A percentile compares a stretch with the other conserved stretches of the same genome.
These are phyloP conservation scores for Euzophera pinguis DNA, from an alignment of 2,888 invertebrate species.

Conservation along the genomic window DNA sequence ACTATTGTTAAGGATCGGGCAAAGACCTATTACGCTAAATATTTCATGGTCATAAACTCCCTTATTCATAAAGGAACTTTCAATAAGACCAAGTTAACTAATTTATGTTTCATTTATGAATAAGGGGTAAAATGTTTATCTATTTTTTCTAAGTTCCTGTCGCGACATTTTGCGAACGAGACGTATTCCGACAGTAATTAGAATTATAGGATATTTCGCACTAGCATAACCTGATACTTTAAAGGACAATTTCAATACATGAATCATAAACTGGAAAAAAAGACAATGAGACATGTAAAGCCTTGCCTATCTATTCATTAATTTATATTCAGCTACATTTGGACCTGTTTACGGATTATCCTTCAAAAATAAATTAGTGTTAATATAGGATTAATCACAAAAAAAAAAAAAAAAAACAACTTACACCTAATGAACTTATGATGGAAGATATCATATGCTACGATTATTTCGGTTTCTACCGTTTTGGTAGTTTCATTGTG, in stretches of 20 bases:
- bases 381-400: conserved; percentile 29
- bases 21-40: too few species aligned
- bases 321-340: not conserved
- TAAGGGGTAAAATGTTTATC: too few species aligned
- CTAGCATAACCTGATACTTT: not conserved
- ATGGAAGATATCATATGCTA: conserved; percentile 54
- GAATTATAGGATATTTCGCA: too few species aligned
- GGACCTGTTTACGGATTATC: not conserved
- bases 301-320: not conserved
- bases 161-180: too few species aligned
- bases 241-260: not conserved
- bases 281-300: too few species aligned
- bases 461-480: conserved; percentile 49
- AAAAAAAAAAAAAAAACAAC: conserved; percentile 40
- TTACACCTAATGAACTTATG: conserved; percentile 54
- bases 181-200: too few species aligned
- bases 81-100: too few species aligned
- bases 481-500: conserved; percentile 45
- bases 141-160: too few species aligned
- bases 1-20: too few species aligned
- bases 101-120: too few species aligned
- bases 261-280: not conserved
- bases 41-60: too few species aligned
- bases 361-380: conserved; percentile 22
- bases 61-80: too few species aligned